Evolutionary conservation across 2,888 invertebrate species (phyloP), one percentile per base, ranked within the genome.

Genomic region (Antheraea yamamai): DNA sequence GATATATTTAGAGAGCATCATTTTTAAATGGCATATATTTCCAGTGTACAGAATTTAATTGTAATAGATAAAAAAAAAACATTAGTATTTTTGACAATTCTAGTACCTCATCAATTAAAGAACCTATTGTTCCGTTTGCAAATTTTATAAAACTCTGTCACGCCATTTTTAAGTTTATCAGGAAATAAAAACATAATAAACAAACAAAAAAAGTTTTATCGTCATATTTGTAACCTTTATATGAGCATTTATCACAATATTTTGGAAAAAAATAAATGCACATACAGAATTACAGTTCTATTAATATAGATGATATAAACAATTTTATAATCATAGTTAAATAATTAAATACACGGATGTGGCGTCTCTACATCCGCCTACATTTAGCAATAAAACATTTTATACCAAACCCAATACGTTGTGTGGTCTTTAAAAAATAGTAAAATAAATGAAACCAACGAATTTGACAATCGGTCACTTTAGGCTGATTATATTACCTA

Each of bases 281-380:
- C 55, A 55, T 4, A 55, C 1, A 55, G 55, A 55, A 55, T 20
- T 7, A 7, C 20, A 20, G 18, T 2, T 20, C 18, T 20, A 55
- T 55, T 55, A 55, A 20, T 20, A 55, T 55, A 52, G 55, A 55
- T 18, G n/a, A 20, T 58, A 58, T n/a, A 58, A 61, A 61, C 61
- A 10, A n/a, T 61, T 23, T 23, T 23, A 23, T 23, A 12, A 61
- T 23, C 23, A 61, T 61, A 61, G 61, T n/a, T 61, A 14, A 35
- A 68, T 7, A 39, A 71, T 71, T 61, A 74, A 30, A 68, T 39
- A 52, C 68, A 75, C 73, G 73, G 75, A 73, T 73, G 75, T 73
- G 75, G 75, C 26, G 35, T 58, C 52, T 47, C 52, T 68, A 68
- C 73, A 58, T 75, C 73, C 75, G 68, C 39, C 55, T n/a, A 30